A percentile compares a stretch with the other conserved stretches of the same genome.
Evolutionary conservation across 2,797 vertebrate species (phyloP).

Genomic region (Smutsia temminckii): DNA sequence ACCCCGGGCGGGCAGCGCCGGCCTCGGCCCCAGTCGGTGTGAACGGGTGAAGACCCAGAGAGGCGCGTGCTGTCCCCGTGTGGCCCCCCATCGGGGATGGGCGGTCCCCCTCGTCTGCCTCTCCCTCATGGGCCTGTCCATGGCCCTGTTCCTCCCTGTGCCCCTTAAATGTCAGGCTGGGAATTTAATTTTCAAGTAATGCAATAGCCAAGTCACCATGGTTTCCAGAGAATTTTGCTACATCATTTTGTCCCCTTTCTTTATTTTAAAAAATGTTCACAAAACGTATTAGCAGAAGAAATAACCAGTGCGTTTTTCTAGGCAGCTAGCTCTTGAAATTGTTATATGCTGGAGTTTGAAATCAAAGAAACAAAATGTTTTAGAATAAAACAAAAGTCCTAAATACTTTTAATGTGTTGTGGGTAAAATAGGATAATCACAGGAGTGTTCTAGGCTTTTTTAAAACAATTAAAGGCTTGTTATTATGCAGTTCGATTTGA

Average conservation of each 20-base stretch:
- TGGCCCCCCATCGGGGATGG: accelerated
- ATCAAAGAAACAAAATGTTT: background rate
- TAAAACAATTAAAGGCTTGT: background rate
- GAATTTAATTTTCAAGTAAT: background rate
- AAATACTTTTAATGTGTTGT: no score
- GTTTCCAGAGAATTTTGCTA: background rate
- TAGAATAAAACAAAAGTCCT: background rate
- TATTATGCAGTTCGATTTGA: background rate
- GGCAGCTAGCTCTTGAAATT: background rate
- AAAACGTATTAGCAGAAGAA: background rate
- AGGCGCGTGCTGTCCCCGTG: no score
- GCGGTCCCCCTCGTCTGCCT: background rate
- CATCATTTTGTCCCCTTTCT: background rate
- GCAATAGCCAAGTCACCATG: accelerated
- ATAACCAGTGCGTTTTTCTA: background rate
- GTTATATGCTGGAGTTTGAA: background rate
- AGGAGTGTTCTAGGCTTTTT: background rate
- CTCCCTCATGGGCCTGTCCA: accelerated
- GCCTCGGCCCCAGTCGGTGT: background rate
- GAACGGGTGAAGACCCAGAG: background rate
- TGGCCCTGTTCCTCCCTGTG: background rate
- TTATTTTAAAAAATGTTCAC: no score
- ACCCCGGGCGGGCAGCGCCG: no score
- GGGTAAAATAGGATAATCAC: background rate
- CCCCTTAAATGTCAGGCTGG: background rate